Evolutionary conservation across 2,797 vertebrate species (phyloP).

Genomic region (Bradypus variegatus): DNA sequence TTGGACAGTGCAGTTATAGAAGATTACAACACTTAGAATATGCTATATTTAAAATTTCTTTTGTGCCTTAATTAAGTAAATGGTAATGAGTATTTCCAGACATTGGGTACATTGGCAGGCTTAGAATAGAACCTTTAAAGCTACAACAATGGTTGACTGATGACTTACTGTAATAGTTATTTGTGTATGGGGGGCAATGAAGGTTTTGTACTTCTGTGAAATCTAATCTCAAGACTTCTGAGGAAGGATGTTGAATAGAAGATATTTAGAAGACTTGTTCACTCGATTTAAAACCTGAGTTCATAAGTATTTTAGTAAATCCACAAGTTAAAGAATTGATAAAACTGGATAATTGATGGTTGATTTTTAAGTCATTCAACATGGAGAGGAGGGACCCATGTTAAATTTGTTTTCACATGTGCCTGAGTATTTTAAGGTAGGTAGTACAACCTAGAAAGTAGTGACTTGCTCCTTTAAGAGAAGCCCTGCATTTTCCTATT

Average conservation of each 20-base stretch:
- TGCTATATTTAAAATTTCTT: neutral
- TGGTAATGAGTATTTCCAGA: neutral
- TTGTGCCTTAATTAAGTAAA: neutral
- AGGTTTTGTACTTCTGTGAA: neutral
- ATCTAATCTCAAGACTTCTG: neutral
- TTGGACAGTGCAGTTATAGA: neutral
- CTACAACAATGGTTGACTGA: neutral
- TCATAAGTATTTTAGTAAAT: neutral
- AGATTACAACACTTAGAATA: neutral
- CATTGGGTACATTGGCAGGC: neutral
- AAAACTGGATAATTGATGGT: neutral
- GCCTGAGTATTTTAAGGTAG: neutral
- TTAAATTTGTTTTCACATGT: neutral
- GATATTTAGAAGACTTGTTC: neutral
- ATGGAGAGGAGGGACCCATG: neutral
- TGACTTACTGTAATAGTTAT: neutral
- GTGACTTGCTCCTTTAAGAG: neutral
- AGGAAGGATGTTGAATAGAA: neutral
- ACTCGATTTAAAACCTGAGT: neutral
- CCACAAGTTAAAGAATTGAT: neutral
- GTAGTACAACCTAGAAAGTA: neutral
- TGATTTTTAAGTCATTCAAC: neutral
- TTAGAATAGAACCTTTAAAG: neutral
- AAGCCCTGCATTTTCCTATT: neutral
- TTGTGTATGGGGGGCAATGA: neutral